Evolutionary conservation across 1,140 invertebrate species (phyloP).

Genomic region (Danaus melanippus): DNA sequence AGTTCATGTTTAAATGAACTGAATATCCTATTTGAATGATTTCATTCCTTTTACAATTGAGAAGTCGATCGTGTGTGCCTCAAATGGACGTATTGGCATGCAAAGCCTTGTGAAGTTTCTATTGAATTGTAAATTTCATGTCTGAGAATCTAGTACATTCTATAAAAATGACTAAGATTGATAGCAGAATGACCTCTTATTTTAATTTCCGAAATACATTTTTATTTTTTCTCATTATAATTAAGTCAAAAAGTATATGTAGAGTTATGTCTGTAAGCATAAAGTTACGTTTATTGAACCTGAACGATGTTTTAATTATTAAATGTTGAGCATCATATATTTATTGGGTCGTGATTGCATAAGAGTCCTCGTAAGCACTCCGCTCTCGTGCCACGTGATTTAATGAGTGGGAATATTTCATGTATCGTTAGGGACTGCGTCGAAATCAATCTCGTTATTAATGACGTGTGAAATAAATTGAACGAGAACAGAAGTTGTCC

Average conservation of each 20-base stretch:
- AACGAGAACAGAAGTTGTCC: too few relatives aligned
- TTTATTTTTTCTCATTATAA: too few relatives aligned
- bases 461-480: conserved; percentile 62
- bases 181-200: too few relatives aligned
- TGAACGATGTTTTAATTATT: conserved; percentile 23
- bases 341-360: conserved; percentile 48
- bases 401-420: conserved; percentile 65
- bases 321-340: conserved; percentile 36
- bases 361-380: conserved; percentile 46
- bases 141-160: conserved; percentile 7
- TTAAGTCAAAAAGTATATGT: too few relatives aligned
- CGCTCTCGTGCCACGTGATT: conserved; percentile 47
- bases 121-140: conserved; percentile 63
- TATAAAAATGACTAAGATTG: neutral
- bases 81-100: conserved; percentile 65
- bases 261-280: conserved; percentile 8
- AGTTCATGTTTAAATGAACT: conserved; percentile 28
- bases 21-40: conserved; percentile 54
- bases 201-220: too few relatives aligned
- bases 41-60: conserved; percentile 63
- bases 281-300: conserved; percentile 12
- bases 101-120: conserved; percentile 64
- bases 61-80: conserved; percentile 57
- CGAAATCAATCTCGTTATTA: conserved; percentile 66
- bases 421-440: conserved; percentile 57